Evolutionary conservation across 2,797 vertebrate genomes (phyloP).

Genomic region (Chloroceryle amazona): DNA sequence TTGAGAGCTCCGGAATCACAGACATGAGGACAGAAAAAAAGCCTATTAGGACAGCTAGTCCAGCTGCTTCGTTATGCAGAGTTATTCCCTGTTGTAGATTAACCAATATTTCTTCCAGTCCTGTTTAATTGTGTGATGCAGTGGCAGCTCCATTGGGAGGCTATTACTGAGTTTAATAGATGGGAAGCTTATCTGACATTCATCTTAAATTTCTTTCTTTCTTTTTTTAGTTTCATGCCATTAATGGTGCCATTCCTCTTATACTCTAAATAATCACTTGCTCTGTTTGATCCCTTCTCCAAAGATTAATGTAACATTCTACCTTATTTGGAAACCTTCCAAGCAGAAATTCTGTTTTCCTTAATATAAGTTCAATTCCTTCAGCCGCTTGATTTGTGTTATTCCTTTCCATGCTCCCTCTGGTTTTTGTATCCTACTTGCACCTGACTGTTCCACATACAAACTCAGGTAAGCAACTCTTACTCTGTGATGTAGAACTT

Average conservation of each 20-base stretch:
- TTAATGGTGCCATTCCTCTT: constrained; percentile 52
- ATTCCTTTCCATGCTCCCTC: constrained; percentile 61
- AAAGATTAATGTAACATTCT: constrained; percentile 48
- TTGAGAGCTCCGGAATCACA: constrained; percentile 11
- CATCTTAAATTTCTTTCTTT: constrained; percentile 64
- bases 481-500: not conserved
- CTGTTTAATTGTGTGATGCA: constrained; percentile 52
- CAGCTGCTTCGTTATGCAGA: constrained; percentile 61
- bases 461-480: constrained; percentile 29
- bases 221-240: constrained; percentile 39
- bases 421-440: not conserved
- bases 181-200: constrained; percentile 68
- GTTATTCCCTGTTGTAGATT: constrained; percentile 53
- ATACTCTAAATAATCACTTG: constrained; percentile 55
- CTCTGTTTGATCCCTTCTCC: constrained; percentile 47
- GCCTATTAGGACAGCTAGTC: constrained; percentile 10
- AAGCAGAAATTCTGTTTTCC: constrained; percentile 45
- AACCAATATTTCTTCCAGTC: constrained; percentile 66
- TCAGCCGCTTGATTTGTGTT: constrained; percentile 45
- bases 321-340: constrained; percentile 28
- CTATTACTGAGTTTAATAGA: constrained; percentile 68
- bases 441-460: not conserved
- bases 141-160: constrained; percentile 55
- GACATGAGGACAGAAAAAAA: not conserved
- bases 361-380: not conserved